Evolutionary conservation across 2,113 vertebrate genomes (phyloP).

Genomic region (Dermatemys mawii): DNA sequence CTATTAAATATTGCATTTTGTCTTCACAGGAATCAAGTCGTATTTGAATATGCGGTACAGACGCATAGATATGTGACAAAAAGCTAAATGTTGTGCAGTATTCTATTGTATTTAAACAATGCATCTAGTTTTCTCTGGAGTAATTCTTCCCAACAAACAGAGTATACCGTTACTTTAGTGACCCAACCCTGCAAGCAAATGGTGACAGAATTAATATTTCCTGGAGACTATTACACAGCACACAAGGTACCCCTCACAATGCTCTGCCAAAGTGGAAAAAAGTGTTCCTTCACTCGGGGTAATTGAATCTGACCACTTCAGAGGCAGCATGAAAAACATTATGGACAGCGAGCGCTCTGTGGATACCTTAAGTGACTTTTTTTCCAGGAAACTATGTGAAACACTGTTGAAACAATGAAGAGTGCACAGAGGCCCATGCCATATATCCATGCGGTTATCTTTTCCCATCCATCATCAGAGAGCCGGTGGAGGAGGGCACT

Average conservation of each 20-base stretch:
- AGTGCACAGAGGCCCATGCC: constrained; percentile 93
- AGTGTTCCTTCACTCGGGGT: not conserved
- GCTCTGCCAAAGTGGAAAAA: not conserved
- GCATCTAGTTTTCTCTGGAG: not conserved
- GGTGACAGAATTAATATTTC: not conserved
- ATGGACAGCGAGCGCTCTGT: rapidly evolving
- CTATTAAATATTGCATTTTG: not conserved
- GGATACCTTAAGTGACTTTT: constrained; percentile 95
- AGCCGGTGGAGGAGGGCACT: constrained; percentile 90
- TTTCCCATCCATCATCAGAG: constrained; percentile 92
- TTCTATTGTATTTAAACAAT: not conserved
- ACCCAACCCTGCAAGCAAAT: not conserved
- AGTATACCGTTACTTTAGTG: not conserved
- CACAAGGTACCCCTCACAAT: not conserved
- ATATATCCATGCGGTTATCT: constrained; percentile 95
- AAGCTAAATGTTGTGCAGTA: not conserved
- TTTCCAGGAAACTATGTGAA: constrained; percentile 97
- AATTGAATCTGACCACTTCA: not conserved
- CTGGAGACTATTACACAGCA: not conserved
- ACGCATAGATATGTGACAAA: not conserved
- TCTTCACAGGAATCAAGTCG: not conserved
- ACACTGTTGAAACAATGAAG: constrained; percentile 96
- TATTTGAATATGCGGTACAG: not conserved
- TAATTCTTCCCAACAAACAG: not conserved
- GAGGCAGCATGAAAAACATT: not conserved